A percentile compares a stretch with the other conserved stretches of the same genome.
Evolutionary conservation across 2,888 invertebrate genomes (phyloP).

Genomic region (Drosophila subsilvestris): DNA sequence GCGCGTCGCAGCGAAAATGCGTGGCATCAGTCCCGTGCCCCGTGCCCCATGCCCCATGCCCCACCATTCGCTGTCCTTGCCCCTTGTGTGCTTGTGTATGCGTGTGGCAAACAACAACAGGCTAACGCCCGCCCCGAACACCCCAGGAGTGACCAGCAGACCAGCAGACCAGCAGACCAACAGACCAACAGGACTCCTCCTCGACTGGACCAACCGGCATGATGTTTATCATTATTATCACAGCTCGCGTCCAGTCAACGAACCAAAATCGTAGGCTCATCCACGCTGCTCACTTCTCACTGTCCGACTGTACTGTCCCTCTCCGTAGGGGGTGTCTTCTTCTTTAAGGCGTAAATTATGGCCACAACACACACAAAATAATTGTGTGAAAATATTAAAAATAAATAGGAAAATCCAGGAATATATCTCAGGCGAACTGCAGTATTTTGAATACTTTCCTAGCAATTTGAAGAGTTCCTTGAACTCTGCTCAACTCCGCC

Average conservation of each 20-base stretch:
- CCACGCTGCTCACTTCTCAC: background rate
- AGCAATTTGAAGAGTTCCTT: no score
- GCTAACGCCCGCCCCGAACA: background rate
- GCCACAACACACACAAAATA: no score
- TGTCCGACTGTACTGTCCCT: no score
- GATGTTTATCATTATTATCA: conserved; percentile 74
- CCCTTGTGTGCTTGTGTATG: conserved; percentile 1
- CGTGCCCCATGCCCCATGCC: no score
- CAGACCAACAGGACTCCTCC: conserved; percentile 17
- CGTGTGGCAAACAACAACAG: conserved; percentile 31
- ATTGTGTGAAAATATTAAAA: no score
- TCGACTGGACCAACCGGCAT: conserved; percentile 42
- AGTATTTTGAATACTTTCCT: no score
- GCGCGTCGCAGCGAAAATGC: conserved; percentile 71
- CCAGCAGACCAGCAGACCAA: background rate
- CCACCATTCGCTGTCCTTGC: no score
- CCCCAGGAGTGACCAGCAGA: background rate
- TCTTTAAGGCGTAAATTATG: no score
- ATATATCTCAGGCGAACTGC: no score
- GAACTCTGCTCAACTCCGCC: no score
- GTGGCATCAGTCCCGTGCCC: conserved; percentile 17
- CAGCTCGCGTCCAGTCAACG: conserved; percentile 51
- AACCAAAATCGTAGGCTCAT: conserved; percentile 21
- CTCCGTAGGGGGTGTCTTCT: no score
- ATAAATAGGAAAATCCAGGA: no score